Base-by-base conservation (phyloP, 1,140 invertebrate species). In the Leptonema lineaticorne region DNA sequence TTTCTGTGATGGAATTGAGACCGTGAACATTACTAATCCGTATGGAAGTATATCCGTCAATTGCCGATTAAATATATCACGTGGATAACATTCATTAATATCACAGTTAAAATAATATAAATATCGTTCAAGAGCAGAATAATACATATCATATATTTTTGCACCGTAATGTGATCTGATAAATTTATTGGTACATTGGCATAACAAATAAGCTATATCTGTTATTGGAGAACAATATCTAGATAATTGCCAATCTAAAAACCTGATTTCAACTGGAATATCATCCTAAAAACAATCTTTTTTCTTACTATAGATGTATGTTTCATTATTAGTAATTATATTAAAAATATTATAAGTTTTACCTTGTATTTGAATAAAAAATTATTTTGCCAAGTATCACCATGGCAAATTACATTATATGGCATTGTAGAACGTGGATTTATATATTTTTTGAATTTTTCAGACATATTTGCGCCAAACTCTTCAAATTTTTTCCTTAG, bases 321-420 rank as follows among this genome's bases (percentile, higher is more conserved):
- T n/a, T n/a, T n/a, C n/a, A n/a, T n/a, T n/a, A n/a, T n/a, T n/a
- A n/a, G n/a, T n/a, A n/a, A n/a, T n/a, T n/a, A n/a, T n/a, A n/a
- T n/a, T n/a, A n/a, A n/a, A n/a, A n/a, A n/a, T n/a, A n/a, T n/a
- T n/a, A n/a, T n/a, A n/a, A 22, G 48, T 71, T n/a, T 50, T 69
- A 74, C 74, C 58, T 78, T 68, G 11, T 79, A 77, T 68, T 77
- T 77, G 72, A 82, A 86, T 46, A 85, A 69, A 22, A 86, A 76
- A 68, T 86, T 86, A 66, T 85, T 85, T 50, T 78, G 80, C 79
- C 82, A 84, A 69, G 81, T 83, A 70, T 85, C 85, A 20, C 84
- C 84, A 70, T 86, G 85, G 22, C 77, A 81, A 20, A 84, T 48
- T 6, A 83, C 80, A 14, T 78, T 75, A 67, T 77, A 76, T 1